Evolutionary conservation across 2,888 invertebrate species (phyloP).

Genomic region (Cordilura impudica): DNA sequence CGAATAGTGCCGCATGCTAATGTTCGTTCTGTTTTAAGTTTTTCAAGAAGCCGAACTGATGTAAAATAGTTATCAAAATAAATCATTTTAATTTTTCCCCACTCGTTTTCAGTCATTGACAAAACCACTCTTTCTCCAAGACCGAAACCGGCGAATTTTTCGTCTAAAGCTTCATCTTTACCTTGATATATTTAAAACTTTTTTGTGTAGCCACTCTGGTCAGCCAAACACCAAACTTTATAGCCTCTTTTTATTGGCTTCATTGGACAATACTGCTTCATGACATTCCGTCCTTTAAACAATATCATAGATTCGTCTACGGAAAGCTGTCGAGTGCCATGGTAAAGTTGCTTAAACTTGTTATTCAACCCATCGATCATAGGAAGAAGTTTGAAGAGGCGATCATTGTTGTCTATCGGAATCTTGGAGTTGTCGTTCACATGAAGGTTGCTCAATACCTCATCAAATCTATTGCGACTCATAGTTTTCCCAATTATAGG

Average conservation of each 20-base stretch:
- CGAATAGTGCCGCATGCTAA: constrained; percentile 43
- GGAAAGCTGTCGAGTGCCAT: constrained; percentile 41
- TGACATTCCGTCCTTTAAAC: too few species aligned
- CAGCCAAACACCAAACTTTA: constrained; percentile 36
- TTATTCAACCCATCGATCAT: constrained; percentile 49
- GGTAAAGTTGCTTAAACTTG: constrained; percentile 30
- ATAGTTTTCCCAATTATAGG: too few species aligned
- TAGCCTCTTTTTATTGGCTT: constrained; percentile 17
- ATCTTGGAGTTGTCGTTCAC: too few species aligned
- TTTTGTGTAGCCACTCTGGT: too few species aligned
- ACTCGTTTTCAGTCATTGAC: constrained; percentile 19
- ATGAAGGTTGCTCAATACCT: too few species aligned
- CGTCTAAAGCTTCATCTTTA: constrained; percentile 28
- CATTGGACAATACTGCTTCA: not conserved
- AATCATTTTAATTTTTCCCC: constrained; percentile 37
- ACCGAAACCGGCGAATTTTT: constrained; percentile 11
- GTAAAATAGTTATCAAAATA: too few species aligned
- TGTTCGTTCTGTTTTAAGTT: constrained; percentile 25
- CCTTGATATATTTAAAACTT: constrained; percentile 30
- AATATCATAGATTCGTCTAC: too few species aligned
- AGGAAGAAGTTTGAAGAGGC: constrained; percentile 40
- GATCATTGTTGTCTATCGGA: constrained; percentile 46
- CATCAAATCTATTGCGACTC: too few species aligned
- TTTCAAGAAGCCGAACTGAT: too few species aligned
- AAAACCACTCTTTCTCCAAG: constrained; percentile 33